Percentiles rank a stretch among this genome's conserved stretches.
Evolutionary conservation across 2,888 invertebrate species (phyloP).

Genomic region (Scotopteryx bipunctaria): DNA sequence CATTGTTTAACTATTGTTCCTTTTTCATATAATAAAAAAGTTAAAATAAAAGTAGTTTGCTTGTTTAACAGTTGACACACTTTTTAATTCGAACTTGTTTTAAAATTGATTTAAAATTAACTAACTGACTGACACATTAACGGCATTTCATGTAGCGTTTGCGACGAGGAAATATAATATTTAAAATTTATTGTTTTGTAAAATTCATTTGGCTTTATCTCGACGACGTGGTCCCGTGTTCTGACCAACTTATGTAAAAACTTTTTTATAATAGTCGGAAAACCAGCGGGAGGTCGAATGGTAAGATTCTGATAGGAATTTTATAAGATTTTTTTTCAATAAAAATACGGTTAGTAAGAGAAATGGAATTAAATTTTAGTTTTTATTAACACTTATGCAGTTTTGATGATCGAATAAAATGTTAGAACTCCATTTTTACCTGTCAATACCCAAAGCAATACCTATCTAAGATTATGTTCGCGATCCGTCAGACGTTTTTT

Average conservation of each 20-base stretch:
- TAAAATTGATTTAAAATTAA: too few relatives aligned
- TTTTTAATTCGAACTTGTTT: too few relatives aligned
- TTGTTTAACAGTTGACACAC: too few relatives aligned
- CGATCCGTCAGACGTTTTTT: too few relatives aligned
- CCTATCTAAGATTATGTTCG: too few relatives aligned
- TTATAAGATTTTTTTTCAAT: constrained; percentile 9
- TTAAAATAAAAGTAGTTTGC: too few relatives aligned
- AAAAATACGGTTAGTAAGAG: constrained; percentile 9
- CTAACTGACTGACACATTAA: constrained; percentile 4
- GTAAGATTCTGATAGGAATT: constrained; percentile 19
- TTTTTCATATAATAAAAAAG: too few relatives aligned
- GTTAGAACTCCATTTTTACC: too few relatives aligned
- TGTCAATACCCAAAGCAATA: too few relatives aligned
- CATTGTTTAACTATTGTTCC: too few relatives aligned
- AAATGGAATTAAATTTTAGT: background rate
- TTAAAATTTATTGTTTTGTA: constrained; percentile 50
- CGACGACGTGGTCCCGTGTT: constrained; percentile 21
- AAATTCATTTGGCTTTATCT: constrained; percentile 48
- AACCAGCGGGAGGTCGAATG: constrained; percentile 32
- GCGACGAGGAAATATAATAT: constrained; percentile 35
- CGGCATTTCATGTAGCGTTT: background rate
- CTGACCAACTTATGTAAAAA: constrained; percentile 31
- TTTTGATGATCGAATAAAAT: too few relatives aligned
- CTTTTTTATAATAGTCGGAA: constrained; percentile 31
- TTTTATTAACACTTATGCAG: too few relatives aligned